A percentile compares a stretch with the other conserved stretches of the same genome.
phyloP scores from a whole-genome alignment of 2,888 invertebrate genomes.

The Emmelina monodactyla region DNA sequence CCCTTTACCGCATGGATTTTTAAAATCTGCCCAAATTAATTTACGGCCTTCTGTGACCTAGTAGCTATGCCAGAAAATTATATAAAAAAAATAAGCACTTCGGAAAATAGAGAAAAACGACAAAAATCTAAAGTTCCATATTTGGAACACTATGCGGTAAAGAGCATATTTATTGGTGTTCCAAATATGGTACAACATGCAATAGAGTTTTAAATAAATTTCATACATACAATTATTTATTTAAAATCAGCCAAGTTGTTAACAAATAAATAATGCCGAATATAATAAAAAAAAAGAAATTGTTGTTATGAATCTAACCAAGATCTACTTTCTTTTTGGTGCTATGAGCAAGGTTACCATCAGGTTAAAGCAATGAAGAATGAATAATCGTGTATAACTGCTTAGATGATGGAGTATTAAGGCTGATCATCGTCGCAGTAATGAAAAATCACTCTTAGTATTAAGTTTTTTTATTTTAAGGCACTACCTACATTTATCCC shows the following conservation, averaged over 20 bases:
- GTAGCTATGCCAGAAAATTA: background rate
- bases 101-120: constrained; percentile 16
- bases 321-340: no score
- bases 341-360: no score
- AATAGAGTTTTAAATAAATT: background rate
- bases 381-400: no score
- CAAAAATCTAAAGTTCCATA: background rate
- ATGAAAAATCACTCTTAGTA: no score
- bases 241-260: no score
- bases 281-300: no score
- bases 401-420: no score
- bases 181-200: background rate
- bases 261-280: no score
- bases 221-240: no score
- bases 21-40: background rate
- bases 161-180: background rate
- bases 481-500: background rate
- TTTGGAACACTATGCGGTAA: background rate
- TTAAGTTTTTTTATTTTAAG: background rate
- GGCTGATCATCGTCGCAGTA: no score
- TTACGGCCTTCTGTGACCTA: background rate
- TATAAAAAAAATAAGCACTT: background rate
- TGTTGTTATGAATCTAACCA: no score
- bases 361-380: no score
- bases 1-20: background rate